Evolutionary conservation across 1,140 invertebrate species (phyloP), one percentile per base, ranked within the genome.

Genomic region (Campodea augens): DNA sequence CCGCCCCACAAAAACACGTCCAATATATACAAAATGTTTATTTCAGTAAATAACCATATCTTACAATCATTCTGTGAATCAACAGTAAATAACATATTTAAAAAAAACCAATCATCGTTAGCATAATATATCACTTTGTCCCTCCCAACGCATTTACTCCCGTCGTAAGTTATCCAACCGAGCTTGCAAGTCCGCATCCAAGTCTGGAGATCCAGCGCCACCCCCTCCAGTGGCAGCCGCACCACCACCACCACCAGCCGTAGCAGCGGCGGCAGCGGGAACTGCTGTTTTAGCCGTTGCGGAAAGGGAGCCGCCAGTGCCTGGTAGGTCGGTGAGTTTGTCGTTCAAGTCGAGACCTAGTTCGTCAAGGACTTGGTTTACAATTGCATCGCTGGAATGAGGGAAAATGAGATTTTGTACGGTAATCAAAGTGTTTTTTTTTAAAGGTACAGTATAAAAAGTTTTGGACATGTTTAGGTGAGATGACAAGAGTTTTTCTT

Each of bases 341-440:
- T 92, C 88, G 36, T 74, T 82, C 51, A 98, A 68, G 65, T 98
- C 89, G 40, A 98, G 71, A 41, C 95, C 95, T 46, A 99, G 64
- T 67, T 98, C 95, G 62, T 98, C 95, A 47, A 98, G 65, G 21
- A 97, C 90, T 72, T 97, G 88, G 5, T 78, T 72, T 5, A 91
- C 85, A 53, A 89, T 74, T n/a, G 81, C 80, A 64, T 90, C 84
- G 55, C 83, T 83, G 55, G 32, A 67, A 63, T 50, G 59, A n/a
- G n/a, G n/a, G n/a, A n/a, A n/a, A n/a, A n/a, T n/a, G n/a, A n/a
- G n/a, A n/a, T n/a, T n/a, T n/a, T n/a, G n/a, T n/a, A n/a, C n/a
- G n/a, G n/a, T n/a, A n/a, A n/a, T n/a, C n/a, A n/a, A n/a, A n/a
- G n/a, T n/a, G n/a, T n/a, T n/a, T n/a, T n/a, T n/a, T n/a, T n/a